phyloP scores from a whole-genome alignment of 2,797 vertebrate species.

The Cetoscarus ocellatus region DNA sequence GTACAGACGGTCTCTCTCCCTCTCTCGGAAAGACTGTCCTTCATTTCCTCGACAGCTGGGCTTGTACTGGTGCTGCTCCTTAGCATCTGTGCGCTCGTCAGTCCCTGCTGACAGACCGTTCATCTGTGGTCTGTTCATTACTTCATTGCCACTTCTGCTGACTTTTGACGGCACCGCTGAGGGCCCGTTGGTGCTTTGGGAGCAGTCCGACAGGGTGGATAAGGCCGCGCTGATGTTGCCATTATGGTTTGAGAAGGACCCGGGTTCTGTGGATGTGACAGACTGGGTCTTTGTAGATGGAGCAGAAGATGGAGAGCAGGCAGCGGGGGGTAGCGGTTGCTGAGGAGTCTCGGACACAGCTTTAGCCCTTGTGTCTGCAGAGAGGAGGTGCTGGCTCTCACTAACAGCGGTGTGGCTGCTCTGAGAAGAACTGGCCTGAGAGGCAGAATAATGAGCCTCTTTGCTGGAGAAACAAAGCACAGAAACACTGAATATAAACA shows the following conservation, averaged over 20 bases:
- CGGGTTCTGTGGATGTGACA: constrained; percentile 29
- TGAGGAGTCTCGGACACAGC: constrained; percentile 53
- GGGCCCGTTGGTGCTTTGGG: constrained; percentile 28
- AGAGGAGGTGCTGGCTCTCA: constrained; percentile 52
- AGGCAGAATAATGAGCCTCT: constrained; percentile 35
- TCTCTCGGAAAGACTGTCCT: constrained; percentile 58
- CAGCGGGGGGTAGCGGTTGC: constrained; percentile 27
- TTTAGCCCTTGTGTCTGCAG: constrained; percentile 68
- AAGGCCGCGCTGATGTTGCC: constrained; percentile 45
- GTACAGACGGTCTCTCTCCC: constrained; percentile 72
- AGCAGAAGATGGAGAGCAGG: constrained; percentile 43
- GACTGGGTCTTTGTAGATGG: constrained; percentile 40
- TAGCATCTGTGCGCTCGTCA: constrained; percentile 68
- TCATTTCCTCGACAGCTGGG: constrained; percentile 64
- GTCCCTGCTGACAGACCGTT: constrained; percentile 63
- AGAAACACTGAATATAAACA: background rate
- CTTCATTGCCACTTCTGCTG: constrained; percentile 50
- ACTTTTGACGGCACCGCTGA: constrained; percentile 36
- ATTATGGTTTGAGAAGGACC: constrained; percentile 37
- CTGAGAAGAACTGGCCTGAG: constrained; percentile 51
- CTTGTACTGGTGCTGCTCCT: constrained; percentile 66
- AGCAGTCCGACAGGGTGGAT: constrained; percentile 26
- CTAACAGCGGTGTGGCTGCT: constrained; percentile 39
- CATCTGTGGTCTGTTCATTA: constrained; percentile 28
- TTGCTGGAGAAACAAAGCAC: constrained; percentile 54